These are phyloP conservation scores for Poeciliopsis gracilis DNA, from an alignment of 2,797 vertebrate genomes.

Conservation along the genomic window DNA sequence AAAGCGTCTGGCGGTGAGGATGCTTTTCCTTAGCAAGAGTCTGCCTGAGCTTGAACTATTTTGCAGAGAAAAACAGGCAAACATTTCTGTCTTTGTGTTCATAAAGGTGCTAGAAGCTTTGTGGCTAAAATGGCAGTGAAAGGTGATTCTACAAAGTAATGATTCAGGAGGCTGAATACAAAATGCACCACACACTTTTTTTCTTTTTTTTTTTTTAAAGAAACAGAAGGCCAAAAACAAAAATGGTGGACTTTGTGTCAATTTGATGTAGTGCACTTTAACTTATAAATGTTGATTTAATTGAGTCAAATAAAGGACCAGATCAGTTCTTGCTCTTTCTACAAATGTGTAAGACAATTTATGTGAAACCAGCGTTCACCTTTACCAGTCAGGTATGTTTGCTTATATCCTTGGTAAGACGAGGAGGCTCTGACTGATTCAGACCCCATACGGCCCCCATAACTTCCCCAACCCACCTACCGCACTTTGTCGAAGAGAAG, in stretches of 20 bases:
- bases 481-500: slow-evolving; percentile 38
- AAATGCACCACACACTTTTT: background rate
- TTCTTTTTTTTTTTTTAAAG: no score
- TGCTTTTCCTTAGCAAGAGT: background rate
- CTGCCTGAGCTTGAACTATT: background rate
- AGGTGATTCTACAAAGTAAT: background rate
- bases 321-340: background rate
- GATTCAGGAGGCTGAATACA: background rate
- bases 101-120: background rate
- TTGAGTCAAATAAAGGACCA: background rate
- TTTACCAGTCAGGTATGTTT: slow-evolving; percentile 28
- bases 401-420: slow-evolving; percentile 34
- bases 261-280: background rate
- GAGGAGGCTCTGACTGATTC: slow-evolving; percentile 40
- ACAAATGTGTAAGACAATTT: slow-evolving; percentile 10
- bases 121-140: background rate
- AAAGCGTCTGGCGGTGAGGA: background rate
- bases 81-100: background rate
- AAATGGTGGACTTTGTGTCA: background rate
- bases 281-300: background rate
- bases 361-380: slow-evolving; percentile 42
- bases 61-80: background rate
- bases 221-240: background rate
- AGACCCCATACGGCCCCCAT: slow-evolving; percentile 23
- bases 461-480: slow-evolving; percentile 27